Percentiles rank a stretch among this genome's conserved stretches.
These are phyloP conservation scores for Crossaster papposus DNA, from an alignment of 53 echinoderm and acorn worm species.

Conservation along the genomic window DNA sequence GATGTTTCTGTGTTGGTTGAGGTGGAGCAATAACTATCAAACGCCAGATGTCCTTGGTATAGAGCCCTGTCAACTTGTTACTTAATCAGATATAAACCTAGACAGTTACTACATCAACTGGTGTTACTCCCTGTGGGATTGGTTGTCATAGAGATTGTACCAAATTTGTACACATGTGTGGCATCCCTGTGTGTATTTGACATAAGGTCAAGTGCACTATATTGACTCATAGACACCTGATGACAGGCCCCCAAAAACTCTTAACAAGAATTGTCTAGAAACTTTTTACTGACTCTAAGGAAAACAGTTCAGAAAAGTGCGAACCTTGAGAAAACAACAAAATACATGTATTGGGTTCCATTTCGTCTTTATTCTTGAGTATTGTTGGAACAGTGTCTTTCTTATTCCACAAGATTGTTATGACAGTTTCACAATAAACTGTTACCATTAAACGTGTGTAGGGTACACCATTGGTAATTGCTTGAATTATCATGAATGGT, in stretches of 20 bases:
- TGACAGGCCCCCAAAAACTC: not conserved
- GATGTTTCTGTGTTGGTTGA: not conserved
- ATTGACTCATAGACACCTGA: not conserved
- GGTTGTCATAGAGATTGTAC: conserved; percentile 9
- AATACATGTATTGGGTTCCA: no score
- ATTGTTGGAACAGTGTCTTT: no score
- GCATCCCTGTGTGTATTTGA: not conserved
- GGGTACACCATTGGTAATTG: no score
- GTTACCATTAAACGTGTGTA: no score
- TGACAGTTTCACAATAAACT: no score
- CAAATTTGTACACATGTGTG: not conserved
- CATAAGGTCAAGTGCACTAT: not conserved
- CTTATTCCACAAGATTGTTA: no score
- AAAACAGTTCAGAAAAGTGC: no score
- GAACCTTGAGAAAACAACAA: no score
- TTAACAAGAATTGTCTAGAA: not conserved
- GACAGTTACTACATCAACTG: conserved; percentile 11
- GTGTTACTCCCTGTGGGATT: conserved; percentile 43
- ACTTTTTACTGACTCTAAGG: no score
- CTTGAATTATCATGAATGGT: no score
- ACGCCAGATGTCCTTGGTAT: conserved; percentile 12
- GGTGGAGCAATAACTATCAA: not conserved
- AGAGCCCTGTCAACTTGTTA: not conserved
- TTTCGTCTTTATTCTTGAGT: no score
- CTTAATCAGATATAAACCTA: not conserved